Evolutionary conservation across 2,888 invertebrate species (phyloP).

Genomic region (Tricholauxania praeusta): DNA sequence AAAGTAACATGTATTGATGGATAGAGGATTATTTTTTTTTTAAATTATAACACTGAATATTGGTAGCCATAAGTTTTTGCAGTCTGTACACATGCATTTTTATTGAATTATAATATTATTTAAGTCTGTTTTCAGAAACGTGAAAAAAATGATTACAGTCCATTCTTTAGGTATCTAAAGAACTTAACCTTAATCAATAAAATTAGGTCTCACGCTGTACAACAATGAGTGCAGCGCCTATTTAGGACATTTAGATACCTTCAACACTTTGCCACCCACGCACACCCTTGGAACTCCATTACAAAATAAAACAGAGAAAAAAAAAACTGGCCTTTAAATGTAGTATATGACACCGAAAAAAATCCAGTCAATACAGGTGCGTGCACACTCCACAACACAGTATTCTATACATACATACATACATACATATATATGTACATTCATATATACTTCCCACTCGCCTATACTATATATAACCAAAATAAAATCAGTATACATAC

Average conservation of each 20-base stretch:
- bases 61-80: no score
- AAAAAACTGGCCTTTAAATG: not conserved
- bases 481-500: constrained; percentile 28
- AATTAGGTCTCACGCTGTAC: constrained; percentile 35
- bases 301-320: no score
- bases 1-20: no score
- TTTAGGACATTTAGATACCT: constrained; percentile 27
- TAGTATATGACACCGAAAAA: not conserved
- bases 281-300: not conserved
- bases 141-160: no score
- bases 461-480: constrained; percentile 31
- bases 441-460: constrained; percentile 20
- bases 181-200: constrained; percentile 31
- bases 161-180: no score
- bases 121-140: no score
- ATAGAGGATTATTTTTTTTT: no score
- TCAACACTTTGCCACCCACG: not conserved
- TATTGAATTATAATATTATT: no score
- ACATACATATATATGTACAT: constrained; percentile 4
- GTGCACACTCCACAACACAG: constrained; percentile 14
- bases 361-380: constrained; percentile 27
- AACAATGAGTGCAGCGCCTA: constrained; percentile 23
- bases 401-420: constrained; percentile 8
- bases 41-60: no score
- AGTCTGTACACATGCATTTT: no score